phyloP scores from a whole-genome alignment of 1,140 invertebrate species.

The Drosophila sechellia region DNA sequence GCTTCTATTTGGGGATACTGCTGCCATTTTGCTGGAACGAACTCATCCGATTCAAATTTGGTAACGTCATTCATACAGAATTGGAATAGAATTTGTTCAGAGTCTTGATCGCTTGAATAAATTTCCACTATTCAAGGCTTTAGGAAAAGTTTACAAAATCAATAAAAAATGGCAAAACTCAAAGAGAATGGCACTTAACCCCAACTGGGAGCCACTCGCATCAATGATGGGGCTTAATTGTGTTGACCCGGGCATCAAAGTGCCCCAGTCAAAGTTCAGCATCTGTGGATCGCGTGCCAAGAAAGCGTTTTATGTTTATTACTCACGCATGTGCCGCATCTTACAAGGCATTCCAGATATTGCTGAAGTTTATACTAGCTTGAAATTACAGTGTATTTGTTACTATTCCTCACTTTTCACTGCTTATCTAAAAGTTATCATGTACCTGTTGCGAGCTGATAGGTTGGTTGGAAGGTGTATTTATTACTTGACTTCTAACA shows the following conservation, averaged over 20 bases:
- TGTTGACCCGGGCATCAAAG: conserved; percentile 36
- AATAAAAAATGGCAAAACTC: neutral
- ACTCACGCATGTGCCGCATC: conserved; percentile 15
- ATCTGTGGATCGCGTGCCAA: conserved; percentile 45
- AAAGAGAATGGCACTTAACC: conserved; percentile 55
- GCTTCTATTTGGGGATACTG: conserved; percentile 27
- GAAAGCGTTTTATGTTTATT: conserved; percentile 31
- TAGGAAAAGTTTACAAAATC: conserved; percentile 8
- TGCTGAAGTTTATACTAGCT: neutral
- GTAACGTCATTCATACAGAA: conserved; percentile 37
- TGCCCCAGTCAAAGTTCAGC: conserved; percentile 32
- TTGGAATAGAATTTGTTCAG: conserved; percentile 10
- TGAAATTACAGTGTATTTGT: no score
- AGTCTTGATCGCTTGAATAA: neutral
- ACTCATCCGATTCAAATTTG: conserved; percentile 7
- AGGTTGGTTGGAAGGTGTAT: neutral
- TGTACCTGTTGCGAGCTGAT: neutral
- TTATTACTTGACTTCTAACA: neutral
- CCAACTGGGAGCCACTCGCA: conserved; percentile 29
- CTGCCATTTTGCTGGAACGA: conserved; percentile 38
- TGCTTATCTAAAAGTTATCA: neutral
- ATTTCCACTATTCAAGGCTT: conserved; percentile 6
- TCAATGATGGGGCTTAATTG: conserved; percentile 65
- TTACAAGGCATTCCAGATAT: neutral
- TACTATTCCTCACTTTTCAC: neutral